Evolutionary conservation across 2,113 vertebrate genomes (phyloP).

Genomic region (Heterotis niloticus): DNA sequence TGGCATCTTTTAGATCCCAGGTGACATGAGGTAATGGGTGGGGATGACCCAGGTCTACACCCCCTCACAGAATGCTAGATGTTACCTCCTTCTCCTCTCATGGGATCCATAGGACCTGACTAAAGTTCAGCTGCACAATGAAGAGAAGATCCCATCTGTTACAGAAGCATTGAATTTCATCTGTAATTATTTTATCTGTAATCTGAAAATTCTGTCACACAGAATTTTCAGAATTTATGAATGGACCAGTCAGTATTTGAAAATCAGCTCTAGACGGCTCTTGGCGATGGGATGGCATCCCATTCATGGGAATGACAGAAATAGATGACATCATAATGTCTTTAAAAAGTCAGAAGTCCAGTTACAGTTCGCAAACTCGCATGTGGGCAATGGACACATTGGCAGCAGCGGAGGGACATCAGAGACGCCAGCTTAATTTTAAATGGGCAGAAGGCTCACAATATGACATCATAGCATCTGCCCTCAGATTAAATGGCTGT

Average conservation of each 20-base stretch:
- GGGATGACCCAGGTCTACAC: not conserved
- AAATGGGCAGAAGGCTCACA: not conserved
- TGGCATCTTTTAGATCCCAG: conserved; percentile 41
- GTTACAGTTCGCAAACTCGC: not conserved
- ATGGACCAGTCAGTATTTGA: too few species aligned
- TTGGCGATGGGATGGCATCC: too few species aligned
- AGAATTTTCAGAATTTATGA: too few species aligned
- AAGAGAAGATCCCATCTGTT: too few species aligned
- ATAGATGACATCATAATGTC: not conserved
- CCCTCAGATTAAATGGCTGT: conserved; percentile 4
- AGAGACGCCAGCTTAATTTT: conserved; percentile 14
- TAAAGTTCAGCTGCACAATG: not conserved
- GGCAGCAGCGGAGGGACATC: too few species aligned
- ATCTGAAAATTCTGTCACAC: too few species aligned
- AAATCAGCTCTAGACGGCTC: too few species aligned
- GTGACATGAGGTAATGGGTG: conserved; percentile 19
- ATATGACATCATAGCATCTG: conserved; percentile 2
- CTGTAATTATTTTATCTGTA: too few species aligned
- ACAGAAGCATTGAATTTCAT: too few species aligned
- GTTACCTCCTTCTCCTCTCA: conserved; percentile 11
- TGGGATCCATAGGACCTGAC: not conserved
- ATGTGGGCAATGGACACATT: not conserved
- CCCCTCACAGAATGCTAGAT: not conserved
- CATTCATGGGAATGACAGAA: too few species aligned
- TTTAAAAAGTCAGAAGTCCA: not conserved